Evolutionary conservation across 2,113 vertebrate species (phyloP), one percentile per base, ranked within the genome.

Genomic region (Brienomyrus brachyistius): DNA sequence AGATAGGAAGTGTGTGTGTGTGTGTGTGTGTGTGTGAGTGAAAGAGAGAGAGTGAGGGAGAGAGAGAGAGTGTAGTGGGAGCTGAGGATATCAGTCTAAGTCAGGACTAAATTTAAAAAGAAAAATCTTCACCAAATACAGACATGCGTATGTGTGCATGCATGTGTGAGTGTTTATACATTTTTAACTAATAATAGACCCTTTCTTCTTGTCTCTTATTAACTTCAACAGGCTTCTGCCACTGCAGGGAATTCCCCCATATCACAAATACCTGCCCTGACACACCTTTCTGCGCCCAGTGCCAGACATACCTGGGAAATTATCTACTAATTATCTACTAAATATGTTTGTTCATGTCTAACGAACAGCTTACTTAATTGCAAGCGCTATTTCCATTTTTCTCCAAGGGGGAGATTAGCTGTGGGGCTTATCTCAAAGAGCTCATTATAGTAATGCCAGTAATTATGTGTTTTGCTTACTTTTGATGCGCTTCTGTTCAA

Each of bases 301-400:
- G 95, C 96, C 96, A 97, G 93, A 96, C 96, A 97, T 95, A 96
- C 96, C 94, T 95, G 94, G 92, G 94, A 96, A 97, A 97, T 94
- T 91, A 96, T 97, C 96, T 95, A 91, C 96, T 97, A 97, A 98
- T 98, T 97, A 97, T 95, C 96, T 96, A 91, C 95, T 96, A 97
- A 97, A 97, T 97, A 92, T 96, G 96, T 97, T 95, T 94, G 95
- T 95, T 97, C 96, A 94, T 94, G 96, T 96, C 93, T 94, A 94
- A 94, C 95, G 94, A 96, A 93, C 93, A 93, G 95, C 94, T 95
- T 94, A 94, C 95, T 95, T 97, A 97, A 97, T 96, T 97, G 96
- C 95, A 94, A 93, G 91, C 92, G 93, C 92, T 92, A 91, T 95
- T 95, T 93, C 92, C 95, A 93, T 94, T 95, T 94, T 94, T 93